These are phyloP conservation scores for Halcyon badia DNA, from an alignment of 2,797 vertebrate genomes.

Conservation along the genomic window DNA sequence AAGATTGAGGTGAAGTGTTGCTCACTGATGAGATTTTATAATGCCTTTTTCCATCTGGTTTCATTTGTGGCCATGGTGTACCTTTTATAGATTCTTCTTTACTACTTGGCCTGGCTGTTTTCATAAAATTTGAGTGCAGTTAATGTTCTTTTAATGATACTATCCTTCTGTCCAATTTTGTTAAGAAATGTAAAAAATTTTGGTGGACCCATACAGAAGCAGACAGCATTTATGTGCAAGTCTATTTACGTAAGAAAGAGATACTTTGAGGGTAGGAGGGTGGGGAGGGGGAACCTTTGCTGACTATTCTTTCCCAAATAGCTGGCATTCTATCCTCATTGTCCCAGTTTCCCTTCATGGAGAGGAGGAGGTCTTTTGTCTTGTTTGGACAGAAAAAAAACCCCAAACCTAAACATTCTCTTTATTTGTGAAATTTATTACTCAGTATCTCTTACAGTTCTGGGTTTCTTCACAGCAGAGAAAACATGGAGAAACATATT, in stretches of 20 bases:
- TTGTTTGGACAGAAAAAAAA: too few species aligned
- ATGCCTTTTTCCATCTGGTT: neutral
- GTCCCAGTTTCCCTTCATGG: neutral
- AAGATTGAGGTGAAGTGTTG: neutral
- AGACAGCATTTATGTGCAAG: neutral
- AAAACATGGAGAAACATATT: neutral
- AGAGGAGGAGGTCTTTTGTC: neutral
- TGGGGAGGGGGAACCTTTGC: rapidly evolving
- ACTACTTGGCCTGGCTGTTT: neutral
- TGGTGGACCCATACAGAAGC: neutral
- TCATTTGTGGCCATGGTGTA: neutral
- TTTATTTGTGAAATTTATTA: neutral
- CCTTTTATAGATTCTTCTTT: neutral
- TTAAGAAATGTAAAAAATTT: neutral
- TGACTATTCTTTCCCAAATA: neutral
- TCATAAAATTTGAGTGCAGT: neutral
- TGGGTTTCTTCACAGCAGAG: neutral
- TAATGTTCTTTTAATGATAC: neutral
- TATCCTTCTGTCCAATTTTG: neutral
- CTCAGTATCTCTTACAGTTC: neutral
- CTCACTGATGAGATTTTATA: neutral
- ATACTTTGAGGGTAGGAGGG: neutral
- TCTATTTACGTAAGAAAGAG: neutral
- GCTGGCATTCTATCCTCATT: neutral
- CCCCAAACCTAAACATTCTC: neutral